Percentiles rank a stretch among this genome's conserved stretches.
These are phyloP conservation scores for Ornithoptera alexandrae DNA, from an alignment of 2,888 invertebrate species.

Conservation along the genomic window DNA sequence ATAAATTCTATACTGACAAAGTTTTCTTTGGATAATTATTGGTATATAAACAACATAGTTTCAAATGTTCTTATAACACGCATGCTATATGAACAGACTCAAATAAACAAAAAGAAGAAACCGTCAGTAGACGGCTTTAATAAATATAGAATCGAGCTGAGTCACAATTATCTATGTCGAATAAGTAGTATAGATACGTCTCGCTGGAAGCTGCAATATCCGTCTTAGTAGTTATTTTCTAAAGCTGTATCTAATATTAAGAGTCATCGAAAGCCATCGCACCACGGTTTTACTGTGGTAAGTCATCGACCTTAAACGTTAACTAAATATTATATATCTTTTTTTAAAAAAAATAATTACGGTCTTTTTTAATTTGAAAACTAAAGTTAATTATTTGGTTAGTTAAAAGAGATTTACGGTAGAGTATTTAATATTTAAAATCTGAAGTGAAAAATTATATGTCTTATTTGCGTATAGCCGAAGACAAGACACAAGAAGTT, in stretches of 20 bases:
- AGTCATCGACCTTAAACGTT: slow-evolving; percentile 16
- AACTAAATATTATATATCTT: neutral
- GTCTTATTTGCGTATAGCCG: too few species aligned
- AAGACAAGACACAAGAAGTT: too few species aligned
- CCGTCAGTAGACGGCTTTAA: slow-evolving; percentile 36
- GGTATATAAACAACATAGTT: too few species aligned
- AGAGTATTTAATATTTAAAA: too few species aligned
- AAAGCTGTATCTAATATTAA: slow-evolving; percentile 24
- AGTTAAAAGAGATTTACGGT: too few species aligned
- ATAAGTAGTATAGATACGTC: slow-evolving; percentile 18
- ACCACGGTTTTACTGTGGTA: slow-evolving; percentile 3
- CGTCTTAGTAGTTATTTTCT: slow-evolving; percentile 22
- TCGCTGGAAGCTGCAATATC: slow-evolving; percentile 25
- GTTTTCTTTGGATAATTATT: too few species aligned
- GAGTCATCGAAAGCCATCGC: slow-evolving; percentile 9
- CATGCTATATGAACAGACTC: neutral
- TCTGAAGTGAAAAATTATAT: too few species aligned
- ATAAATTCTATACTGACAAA: too few species aligned
- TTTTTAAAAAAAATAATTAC: neutral
- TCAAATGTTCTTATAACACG: too few species aligned
- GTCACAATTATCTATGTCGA: slow-evolving; percentile 42
- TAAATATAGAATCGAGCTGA: slow-evolving; percentile 42
- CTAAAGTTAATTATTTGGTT: neutral
- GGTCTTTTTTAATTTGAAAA: neutral
- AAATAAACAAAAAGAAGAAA: slow-evolving; percentile 28